These are phyloP conservation scores for Fragum whitleyi DNA, from an alignment of 2,888 invertebrate genomes.

Conservation along the genomic window DNA sequence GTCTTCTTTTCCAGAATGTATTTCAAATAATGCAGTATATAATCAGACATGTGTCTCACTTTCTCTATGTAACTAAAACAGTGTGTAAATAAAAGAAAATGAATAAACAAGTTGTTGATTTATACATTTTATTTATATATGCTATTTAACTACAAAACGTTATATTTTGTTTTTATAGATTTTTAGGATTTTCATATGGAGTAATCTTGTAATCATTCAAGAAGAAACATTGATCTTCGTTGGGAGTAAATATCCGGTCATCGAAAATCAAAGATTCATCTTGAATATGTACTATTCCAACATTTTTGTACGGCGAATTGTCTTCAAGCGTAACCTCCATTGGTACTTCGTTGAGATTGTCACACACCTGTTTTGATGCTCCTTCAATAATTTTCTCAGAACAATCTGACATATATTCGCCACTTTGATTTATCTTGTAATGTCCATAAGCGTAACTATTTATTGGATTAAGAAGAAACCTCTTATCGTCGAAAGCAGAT, in stretches of 20 bases:
- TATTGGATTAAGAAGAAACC: slow-evolving; percentile 48
- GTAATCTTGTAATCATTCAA: slow-evolving; percentile 10
- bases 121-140: no score
- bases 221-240: slow-evolving; percentile 8
- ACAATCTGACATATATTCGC: background rate
- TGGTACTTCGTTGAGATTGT: background rate
- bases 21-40: slow-evolving; percentile 27
- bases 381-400: background rate
- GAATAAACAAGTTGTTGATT: background rate
- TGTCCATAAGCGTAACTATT: slow-evolving; percentile 60
- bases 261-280: slow-evolving; percentile 7
- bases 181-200: background rate
- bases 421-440: background rate
- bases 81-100: background rate
- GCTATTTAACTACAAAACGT: no score
- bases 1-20: slow-evolving; percentile 13
- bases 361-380: background rate
- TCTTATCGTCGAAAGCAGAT: slow-evolving; percentile 60
- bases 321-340: background rate
- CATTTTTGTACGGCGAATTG: background rate
- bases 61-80: background rate
- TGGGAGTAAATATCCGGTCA: background rate
- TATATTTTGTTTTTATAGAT: no score
- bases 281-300: background rate
- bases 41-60: slow-evolving; percentile 24